These are phyloP conservation scores for Elgaria multicarinata DNA, from an alignment of 2,113 vertebrate genomes.

Conservation along the genomic window DNA sequence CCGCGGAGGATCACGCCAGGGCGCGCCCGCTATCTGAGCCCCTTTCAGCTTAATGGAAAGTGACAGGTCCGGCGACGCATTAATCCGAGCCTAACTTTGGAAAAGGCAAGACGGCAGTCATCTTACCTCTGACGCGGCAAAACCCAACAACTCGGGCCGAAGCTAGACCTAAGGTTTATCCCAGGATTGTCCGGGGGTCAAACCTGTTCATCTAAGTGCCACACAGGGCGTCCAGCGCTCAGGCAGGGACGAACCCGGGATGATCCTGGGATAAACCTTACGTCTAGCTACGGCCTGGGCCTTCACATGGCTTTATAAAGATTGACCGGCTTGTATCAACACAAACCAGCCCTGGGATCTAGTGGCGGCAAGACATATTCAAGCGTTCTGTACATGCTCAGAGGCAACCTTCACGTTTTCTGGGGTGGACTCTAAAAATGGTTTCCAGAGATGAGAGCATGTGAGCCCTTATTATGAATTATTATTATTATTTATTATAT, in stretches of 20 bases:
- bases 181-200: too few relatives aligned
- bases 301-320: background rate
- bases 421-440: background rate
- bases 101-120: background rate
- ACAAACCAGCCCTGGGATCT: background rate
- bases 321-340: background rate
- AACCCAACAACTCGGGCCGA: too few relatives aligned
- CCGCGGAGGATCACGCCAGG: background rate
- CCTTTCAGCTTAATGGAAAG: slow-evolving; percentile 59
- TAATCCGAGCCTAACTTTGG: slow-evolving; percentile 48
- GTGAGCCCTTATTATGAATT: too few relatives aligned
- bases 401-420: background rate
- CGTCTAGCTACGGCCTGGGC: too few relatives aligned
- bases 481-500: too few relatives aligned
- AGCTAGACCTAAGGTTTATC: too few relatives aligned
- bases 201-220: too few relatives aligned
- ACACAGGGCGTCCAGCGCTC: too few relatives aligned
- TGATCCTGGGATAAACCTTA: too few relatives aligned
- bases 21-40: slow-evolving; percentile 30
- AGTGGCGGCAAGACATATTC: background rate
- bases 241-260: too few relatives aligned
- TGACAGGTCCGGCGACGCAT: slow-evolving; percentile 41
- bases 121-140: background rate
- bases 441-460: background rate
- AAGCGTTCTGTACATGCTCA: background rate